A percentile compares a stretch with the other conserved stretches of the same genome.
phyloP scores from a whole-genome alignment of 2,797 vertebrate genomes.

The Lateolabrax maculatus region DNA sequence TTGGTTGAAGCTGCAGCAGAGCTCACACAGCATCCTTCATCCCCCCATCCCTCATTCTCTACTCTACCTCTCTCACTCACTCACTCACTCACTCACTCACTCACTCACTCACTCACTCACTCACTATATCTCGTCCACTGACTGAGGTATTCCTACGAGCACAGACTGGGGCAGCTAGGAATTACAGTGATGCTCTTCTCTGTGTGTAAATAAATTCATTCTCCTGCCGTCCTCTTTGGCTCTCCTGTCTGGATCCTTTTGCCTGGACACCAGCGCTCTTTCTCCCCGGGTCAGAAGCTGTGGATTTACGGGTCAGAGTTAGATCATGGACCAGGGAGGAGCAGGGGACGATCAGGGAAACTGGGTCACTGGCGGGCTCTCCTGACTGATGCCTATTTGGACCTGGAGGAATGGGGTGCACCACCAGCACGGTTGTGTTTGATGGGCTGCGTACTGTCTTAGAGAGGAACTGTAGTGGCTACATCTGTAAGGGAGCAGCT shows the following conservation, averaged over 20 bases:
- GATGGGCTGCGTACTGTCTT: conserved; percentile 94
- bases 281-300: conserved; percentile 45
- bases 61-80: conserved; percentile 61
- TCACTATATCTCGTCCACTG: conserved; percentile 74
- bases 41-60: conserved; percentile 70
- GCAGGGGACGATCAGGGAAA: conserved; percentile 59
- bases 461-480: conserved; percentile 94
- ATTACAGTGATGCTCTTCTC: conserved; percentile 41
- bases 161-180: conserved; percentile 57
- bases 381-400: conserved; percentile 81
- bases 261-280: conserved; percentile 27
- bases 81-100: conserved; percentile 60
- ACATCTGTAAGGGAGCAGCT: conserved; percentile 92
- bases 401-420: conserved; percentile 94
- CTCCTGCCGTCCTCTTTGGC: conserved; percentile 23
- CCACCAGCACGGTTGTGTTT: conserved; percentile 93
- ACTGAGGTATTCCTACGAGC: conserved; percentile 74
- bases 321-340: conserved; percentile 67
- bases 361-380: conserved; percentile 69
- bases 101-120: conserved; percentile 56
- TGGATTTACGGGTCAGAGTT: conserved; percentile 59
- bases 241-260: conserved; percentile 46
- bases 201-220: conserved; percentile 42
- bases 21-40: conserved; percentile 78
- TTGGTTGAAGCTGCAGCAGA: conserved; percentile 76